Base-by-base conservation (phyloP, 2,113 vertebrate genomes). In the Maccullochella peelii region DNA sequence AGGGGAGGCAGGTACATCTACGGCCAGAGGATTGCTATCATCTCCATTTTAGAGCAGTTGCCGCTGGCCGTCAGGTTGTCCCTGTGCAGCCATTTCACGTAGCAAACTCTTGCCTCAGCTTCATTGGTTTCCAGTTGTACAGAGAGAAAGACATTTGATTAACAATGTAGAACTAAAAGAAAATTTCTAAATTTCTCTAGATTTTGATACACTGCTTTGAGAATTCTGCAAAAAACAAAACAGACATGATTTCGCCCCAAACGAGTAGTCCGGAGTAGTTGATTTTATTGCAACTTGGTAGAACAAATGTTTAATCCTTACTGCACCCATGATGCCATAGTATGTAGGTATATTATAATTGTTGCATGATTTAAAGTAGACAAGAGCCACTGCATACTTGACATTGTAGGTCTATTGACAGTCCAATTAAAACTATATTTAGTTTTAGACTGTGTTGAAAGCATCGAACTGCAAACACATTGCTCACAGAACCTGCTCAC, bases 41-140 rank as follows among this genome's bases (percentile, higher is more conserved):
- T n/a, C n/a, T n/a, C n/a, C n/a, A n/a, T n/a, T n/a, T n/a, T n/a
- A n/a, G n/a, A n/a, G n/a, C n/a, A n/a, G 1, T 33, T 6, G n/a
- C n/a, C n/a, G n/a, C n/a, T n/a, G n/a, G n/a, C n/a, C n/a, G n/a
- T n/a, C n/a, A n/a, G n/a, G n/a, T n/a, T n/a, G n/a, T n/a, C n/a
- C n/a, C n/a, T n/a, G n/a, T 30, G 55, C n/a, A 20, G 7, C 1
- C 0, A 1, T 72, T 36, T 73, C 55, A 40, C 1, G 2, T 40
- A 12, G 3, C 55, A 40, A 23, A 7, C 12, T 30, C 38, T 62
- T 16, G 25, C 42, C 0, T 82, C 86, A n/a, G 86, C 81, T 77
- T 82, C 57, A 76, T 70, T 73, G 58, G 55, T 85, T 79, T 82
- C 81, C 67, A 55, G 12, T 73, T 79, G 66, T 6, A 84, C 89